Base-by-base conservation (phyloP, 2,888 invertebrate species). In the Salticus scenicus region DNA sequence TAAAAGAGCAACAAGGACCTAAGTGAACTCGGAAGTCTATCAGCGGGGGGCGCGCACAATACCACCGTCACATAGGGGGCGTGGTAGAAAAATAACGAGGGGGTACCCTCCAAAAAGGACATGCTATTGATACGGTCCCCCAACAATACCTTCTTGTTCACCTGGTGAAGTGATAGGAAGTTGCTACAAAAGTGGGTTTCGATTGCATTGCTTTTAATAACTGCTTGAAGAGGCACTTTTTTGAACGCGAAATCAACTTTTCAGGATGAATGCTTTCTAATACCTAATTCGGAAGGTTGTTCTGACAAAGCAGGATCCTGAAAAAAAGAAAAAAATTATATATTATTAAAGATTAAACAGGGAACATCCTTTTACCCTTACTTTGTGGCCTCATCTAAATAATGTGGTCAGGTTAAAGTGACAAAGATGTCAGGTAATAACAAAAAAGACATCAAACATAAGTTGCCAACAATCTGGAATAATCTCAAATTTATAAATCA, bases 1-100 rank as follows among this genome's bases (percentile, higher is more conserved):
- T 37, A 41, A 74, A 69, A 41, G 31, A 63, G 70, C 75, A 82
- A 82, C 82, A 82, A 75, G 70, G 63, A 24, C 20, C 67, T 67
- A 71, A 82, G 75, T 75, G 75, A 75, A 82, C 33, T 82, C 75
- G 82, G 82, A 82, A 82, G 82, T 82, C 71, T 71, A 82, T 82
- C 57, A 30, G 71, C 30, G 28, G 81, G 67, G 79, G 73, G 80
- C 71, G 10, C 57, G 64, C 42, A 74, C 74, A 74, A 74, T 74
- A 28, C 57, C 24, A 28, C 33, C 30, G 64, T 33, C 57, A 28
- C 27, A 27, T 17, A 33, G 74, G 64, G 63, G 37, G 33, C 63
- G 63, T 74, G 74, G 63, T 63, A 57, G 74, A 64, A 74, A 73
- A 67, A 73, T 66, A 64, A 51, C 28, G 42, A 66, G 67, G 42